Evolutionary conservation across 2,113 vertebrate species (phyloP), one percentile per base, ranked within the genome.

Genomic region (Patagioenas fasciata): DNA sequence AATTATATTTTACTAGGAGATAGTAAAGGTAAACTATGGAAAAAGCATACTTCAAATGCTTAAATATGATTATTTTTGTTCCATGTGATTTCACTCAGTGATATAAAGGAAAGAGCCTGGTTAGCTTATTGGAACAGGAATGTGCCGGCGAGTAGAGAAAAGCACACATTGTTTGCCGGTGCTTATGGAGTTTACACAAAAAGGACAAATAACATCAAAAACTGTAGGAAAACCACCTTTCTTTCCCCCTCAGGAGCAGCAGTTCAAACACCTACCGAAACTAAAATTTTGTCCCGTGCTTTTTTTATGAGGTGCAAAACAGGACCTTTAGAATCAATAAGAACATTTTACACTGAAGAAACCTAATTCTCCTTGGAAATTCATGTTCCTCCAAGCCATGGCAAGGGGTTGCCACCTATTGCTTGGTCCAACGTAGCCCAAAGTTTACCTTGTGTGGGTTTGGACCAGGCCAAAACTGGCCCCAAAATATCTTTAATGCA

Each of bases 1-100:
- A 97, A 96, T 94, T 95, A 91, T 95, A 95, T 95, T 96, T 97
- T 95, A 97, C 78, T 97, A 97, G 96, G 97, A 93, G 91, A 94
- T 94, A 89, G 85, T 91, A 91, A 97, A 98, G 97, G 97, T 95
- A 93, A 97, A 96, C 96, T 98, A 96, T 56, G 91, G 79, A 94
- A 94, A 96, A 97, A 92, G 79, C 91, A 71, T 80, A 70, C 62
- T 67, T 78, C 86, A 95, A 94, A 95, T 94, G 96, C 80, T 96
- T 96, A 93, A 92, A 93, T 92, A 96, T 96, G 91, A 96, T 97
- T 96, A 93, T 96, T 96, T 97, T 97, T 93, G 91, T 96, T 96
- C 87, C 73, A 78, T 67, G 77, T 83, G 95, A 96, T 90, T 96
- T 94, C 91, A 95, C 71, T 96, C 82, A 14, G 80, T 69, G 88